Evolutionary conservation across 2,888 invertebrate genomes (phyloP).

Genomic region (Spilosoma lubricipeda): DNA sequence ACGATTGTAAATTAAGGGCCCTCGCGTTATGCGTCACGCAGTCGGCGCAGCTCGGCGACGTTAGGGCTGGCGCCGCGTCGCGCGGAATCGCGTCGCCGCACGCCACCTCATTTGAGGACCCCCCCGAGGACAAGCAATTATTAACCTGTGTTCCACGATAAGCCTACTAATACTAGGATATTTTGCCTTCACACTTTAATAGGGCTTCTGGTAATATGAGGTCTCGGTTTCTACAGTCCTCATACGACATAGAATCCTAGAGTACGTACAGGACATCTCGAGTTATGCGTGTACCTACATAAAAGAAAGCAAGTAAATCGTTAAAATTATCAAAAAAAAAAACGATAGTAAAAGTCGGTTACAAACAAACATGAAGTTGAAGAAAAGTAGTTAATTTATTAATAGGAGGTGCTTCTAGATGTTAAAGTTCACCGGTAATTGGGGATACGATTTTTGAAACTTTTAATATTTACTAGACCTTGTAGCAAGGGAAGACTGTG

Average conservation of each 20-base stretch:
- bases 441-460: too few relatives aligned
- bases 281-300: too few relatives aligned
- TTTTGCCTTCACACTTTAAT: neutral
- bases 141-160: neutral
- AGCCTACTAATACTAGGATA: neutral
- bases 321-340: too few relatives aligned
- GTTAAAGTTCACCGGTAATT: too few relatives aligned
- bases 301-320: too few relatives aligned
- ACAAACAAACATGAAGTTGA: too few relatives aligned
- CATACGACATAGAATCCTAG: too few relatives aligned
- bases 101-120: constrained; percentile 36
- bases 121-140: constrained; percentile 5
- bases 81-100: constrained; percentile 42
- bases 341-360: too few relatives aligned
- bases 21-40: constrained; percentile 43
- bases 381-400: too few relatives aligned
- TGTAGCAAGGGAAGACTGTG: neutral
- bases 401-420: too few relatives aligned
- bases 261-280: too few relatives aligned
- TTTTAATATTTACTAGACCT: neutral
- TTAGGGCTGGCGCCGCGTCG: constrained; percentile 38
- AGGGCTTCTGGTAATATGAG: neutral
- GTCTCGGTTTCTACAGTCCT: too few relatives aligned
- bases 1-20: constrained; percentile 2
- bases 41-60: constrained; percentile 17